Conservation (phyloP, 2,113 vertebrate genomes). For the Bubo bubo region DNA sequence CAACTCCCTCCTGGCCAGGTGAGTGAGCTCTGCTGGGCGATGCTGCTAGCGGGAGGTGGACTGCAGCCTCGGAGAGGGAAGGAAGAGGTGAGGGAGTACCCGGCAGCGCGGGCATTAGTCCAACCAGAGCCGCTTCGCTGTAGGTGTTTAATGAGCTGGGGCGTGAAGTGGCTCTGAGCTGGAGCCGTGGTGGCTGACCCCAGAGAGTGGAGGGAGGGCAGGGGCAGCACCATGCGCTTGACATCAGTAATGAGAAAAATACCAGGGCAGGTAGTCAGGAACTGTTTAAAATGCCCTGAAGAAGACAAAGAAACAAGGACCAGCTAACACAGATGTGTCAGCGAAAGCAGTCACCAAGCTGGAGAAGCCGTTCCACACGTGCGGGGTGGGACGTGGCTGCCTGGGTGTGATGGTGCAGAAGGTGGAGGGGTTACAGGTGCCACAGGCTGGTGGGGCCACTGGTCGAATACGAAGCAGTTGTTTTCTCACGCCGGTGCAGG, state of each 20-base stretch:
- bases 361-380: background rate
- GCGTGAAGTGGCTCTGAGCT: background rate
- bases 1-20: conserved; percentile 95
- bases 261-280: background rate
- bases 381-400: background rate
- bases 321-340: background rate
- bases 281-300: background rate
- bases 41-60: fast-evolving
- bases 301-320: background rate
- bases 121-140: background rate
- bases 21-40: background rate
- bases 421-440: background rate
- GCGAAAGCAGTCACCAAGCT: fast-evolving
- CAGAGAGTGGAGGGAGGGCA: background rate
- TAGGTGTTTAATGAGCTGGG: background rate
- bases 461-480: fast-evolving
- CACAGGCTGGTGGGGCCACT: background rate
- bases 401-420: background rate
- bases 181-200: background rate
- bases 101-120: background rate
- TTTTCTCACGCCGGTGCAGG: background rate
- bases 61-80: background rate
- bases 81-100: background rate
- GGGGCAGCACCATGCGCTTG: background rate
- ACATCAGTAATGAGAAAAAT: background rate